These are phyloP conservation scores for Emydocephalus ijimae DNA, from an alignment of 2,113 vertebrate genomes.

Conservation along the genomic window DNA sequence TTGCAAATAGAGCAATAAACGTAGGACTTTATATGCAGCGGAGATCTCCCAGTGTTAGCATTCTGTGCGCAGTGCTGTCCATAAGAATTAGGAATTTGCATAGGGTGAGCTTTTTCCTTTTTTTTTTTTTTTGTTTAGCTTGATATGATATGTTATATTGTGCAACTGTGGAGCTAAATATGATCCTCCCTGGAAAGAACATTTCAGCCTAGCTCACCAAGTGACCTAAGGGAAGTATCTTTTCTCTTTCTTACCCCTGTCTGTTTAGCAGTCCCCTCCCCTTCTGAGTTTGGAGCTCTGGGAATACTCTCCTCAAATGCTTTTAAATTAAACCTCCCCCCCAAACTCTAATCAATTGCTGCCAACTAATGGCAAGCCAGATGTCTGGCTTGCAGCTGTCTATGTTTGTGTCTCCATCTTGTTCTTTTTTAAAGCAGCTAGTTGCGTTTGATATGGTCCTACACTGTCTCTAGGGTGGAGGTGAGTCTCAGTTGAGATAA, in stretches of 20 bases:
- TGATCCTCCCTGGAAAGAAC: not conserved
- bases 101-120: not conserved
- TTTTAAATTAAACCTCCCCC: slow-evolving; percentile 60
- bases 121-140: not conserved
- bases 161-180: not conserved
- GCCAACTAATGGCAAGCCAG: slow-evolving; percentile 40
- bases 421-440: not conserved
- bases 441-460: not conserved
- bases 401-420: not conserved
- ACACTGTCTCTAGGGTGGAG: not conserved
- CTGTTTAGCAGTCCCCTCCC: not conserved
- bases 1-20: not conserved
- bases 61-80: not conserved
- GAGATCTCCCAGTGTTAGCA: not conserved
- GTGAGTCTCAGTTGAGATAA: not conserved
- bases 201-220: slow-evolving; percentile 22
- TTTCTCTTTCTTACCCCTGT: slow-evolving; percentile 6
- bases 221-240: slow-evolving; percentile 40
- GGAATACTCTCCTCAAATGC: slow-evolving; percentile 50
- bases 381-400: slow-evolving; percentile 13
- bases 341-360: slow-evolving; percentile 55
- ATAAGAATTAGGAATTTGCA: not conserved
- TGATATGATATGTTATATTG: not conserved
- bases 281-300: slow-evolving; percentile 30
- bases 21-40: not conserved